These are phyloP conservation scores for Endotricha flammealis DNA, from an alignment of 2,888 invertebrate genomes.

Conservation along the genomic window DNA sequence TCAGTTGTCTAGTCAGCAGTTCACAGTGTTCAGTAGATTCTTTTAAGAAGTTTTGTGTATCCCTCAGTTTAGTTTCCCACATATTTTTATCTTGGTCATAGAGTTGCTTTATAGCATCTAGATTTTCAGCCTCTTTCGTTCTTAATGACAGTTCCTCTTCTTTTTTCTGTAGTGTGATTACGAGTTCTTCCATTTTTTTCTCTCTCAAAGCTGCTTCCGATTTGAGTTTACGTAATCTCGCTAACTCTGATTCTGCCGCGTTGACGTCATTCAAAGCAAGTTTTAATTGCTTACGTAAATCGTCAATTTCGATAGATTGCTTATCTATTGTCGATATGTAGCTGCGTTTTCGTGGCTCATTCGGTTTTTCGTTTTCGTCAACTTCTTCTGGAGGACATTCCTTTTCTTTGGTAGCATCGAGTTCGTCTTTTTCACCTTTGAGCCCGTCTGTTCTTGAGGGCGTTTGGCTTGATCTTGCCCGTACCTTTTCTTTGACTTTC, in stretches of 20 bases:
- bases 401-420: constrained; percentile 73
- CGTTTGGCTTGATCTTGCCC: constrained; percentile 79
- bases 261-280: constrained; percentile 80
- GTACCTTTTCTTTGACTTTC: constrained; percentile 72
- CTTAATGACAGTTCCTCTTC: constrained; percentile 85
- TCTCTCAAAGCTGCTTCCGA: constrained; percentile 84
- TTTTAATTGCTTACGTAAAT: constrained; percentile 83
- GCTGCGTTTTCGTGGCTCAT: constrained; percentile 71
- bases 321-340: constrained; percentile 79
- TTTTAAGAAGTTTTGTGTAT: constrained; percentile 82
- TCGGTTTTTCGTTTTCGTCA: constrained; percentile 68
- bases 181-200: constrained; percentile 86
- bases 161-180: constrained; percentile 85
- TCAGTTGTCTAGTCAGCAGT: constrained; percentile 81
- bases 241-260: constrained; percentile 84
- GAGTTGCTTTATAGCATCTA: constrained; percentile 79
- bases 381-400: constrained; percentile 49
- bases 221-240: constrained; percentile 83
- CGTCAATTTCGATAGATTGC: constrained; percentile 82
- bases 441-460: constrained; percentile 72
- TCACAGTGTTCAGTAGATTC: constrained; percentile 83
- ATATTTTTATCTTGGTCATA: constrained; percentile 82
- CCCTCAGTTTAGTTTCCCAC: constrained; percentile 82
- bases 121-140: constrained; percentile 83
- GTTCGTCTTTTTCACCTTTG: constrained; percentile 72